phyloP scores from a whole-genome alignment of 2,888 invertebrate genomes.

The Caenorhabditis sp. region DNA sequence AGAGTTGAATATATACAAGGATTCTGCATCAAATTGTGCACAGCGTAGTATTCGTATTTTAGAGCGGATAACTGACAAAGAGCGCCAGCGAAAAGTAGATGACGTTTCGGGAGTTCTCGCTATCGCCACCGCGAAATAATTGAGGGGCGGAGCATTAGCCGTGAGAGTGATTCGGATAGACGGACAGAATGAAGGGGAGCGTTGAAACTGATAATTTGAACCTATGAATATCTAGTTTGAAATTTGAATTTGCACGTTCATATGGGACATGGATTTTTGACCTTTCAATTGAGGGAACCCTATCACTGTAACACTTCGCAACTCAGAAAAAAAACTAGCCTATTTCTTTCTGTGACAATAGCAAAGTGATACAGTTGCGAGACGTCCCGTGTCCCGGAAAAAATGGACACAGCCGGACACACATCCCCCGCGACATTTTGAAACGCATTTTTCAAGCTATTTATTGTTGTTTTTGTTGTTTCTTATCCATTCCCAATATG shows the following conservation, averaged over 20 bases:
- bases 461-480: conserved; percentile 34
- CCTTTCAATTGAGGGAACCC: no score
- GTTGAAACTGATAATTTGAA: neutral
- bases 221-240: no score
- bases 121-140: neutral
- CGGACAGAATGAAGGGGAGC: no score
- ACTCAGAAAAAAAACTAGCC: no score
- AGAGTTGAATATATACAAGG: no score
- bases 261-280: no score
- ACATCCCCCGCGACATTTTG: neutral
- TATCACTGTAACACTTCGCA: no score
- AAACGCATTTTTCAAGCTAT: conserved; percentile 8
- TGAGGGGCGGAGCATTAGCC: neutral
- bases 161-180: conserved; percentile 5
- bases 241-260: no score
- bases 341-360: no score
- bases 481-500: conserved; percentile 7
- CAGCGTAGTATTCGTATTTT: neutral
- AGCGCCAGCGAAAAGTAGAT: neutral
- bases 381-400: no score
- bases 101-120: neutral
- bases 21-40: neutral
- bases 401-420: neutral
- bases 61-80: no score
- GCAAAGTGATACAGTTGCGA: no score